Base-by-base conservation (phyloP, 2,797 vertebrate genomes). In the Hoplostethus atlanticus region DNA sequence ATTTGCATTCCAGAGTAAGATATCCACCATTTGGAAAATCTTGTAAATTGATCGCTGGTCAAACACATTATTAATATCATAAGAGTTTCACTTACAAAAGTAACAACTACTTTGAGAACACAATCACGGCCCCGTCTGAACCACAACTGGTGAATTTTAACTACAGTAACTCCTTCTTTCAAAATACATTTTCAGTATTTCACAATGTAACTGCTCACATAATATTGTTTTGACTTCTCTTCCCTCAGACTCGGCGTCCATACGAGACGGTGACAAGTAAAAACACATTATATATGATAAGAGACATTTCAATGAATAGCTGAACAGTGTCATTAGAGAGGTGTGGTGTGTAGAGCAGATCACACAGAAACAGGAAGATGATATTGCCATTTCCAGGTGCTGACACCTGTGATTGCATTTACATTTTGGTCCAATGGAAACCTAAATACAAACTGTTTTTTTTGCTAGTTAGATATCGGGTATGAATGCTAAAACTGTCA, bases 271-370 rank as follows among this genome's bases (percentile, higher is more conserved):
- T 91, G 92, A 92, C 92, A 92, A 91, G 86, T 91, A 87, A 92
- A 93, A 93, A 88, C 90, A 91, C 57, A 83, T 21, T 87, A 67
- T 85, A 90, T 89, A 81, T 85, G 89, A 92, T 90, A 88, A 90
- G 84, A 90, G 91, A 92, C 89, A 89, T 92, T 92, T 93, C 92
- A 84, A 92, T 91, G 92, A 92, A 92, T 94, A 92, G 90, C 87
- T 92, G 91, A 93, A 86, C 90, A 91, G 92, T 80, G 81, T 86
- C 83, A 92, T 92, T 90, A 92, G 82, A 84, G 68, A 71, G 84
- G 79, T 82, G 87, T 86, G 81, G 62, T 84, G 74, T 74, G 79
- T 67, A 77, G 74, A 79, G 81, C 89, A 92, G 89, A 93, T 92
- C 85, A 84, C 85, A 83, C 61, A 75, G 85, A 84, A 90, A 91